Percentiles rank a stretch among this genome's conserved stretches.
Evolutionary conservation across 2,888 invertebrate genomes (phyloP).

Genomic region (Mechanitis messenoides): DNA sequence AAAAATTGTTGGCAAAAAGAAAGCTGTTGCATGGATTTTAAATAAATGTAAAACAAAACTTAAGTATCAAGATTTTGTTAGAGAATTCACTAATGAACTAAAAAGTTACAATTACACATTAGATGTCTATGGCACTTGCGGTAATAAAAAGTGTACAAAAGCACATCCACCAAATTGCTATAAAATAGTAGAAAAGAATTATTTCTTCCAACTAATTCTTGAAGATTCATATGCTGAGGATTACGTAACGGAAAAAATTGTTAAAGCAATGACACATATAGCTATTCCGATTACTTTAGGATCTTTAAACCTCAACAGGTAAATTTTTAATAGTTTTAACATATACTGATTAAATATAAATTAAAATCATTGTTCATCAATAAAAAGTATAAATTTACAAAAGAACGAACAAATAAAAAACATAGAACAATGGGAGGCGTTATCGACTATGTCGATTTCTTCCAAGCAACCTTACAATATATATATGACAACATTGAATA

Average conservation of each 20-base stretch:
- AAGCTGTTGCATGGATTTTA: constrained; percentile 56
- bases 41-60: constrained; percentile 49
- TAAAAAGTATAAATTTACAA: not conserved
- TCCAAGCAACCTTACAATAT: too few species aligned
- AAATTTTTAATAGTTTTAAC: constrained; percentile 13
- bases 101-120: constrained; percentile 50
- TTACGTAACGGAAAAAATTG: constrained; percentile 53
- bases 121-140: constrained; percentile 55
- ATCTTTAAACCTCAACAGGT: constrained; percentile 51
- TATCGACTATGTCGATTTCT: too few species aligned
- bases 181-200: constrained; percentile 50
- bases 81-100: constrained; percentile 46
- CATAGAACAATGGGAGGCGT: too few species aligned
- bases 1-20: constrained; percentile 43
- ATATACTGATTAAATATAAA: not conserved
- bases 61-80: constrained; percentile 46
- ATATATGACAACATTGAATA: too few species aligned
- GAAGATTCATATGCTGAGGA: constrained; percentile 54
- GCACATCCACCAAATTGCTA: constrained; percentile 43
- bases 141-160: constrained; percentile 46
- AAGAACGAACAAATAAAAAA: too few species aligned
- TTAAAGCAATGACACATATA: constrained; percentile 45
- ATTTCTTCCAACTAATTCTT: constrained; percentile 56
- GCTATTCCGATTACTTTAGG: constrained; percentile 58
- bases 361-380: too few species aligned